Base-by-base conservation (phyloP, 2,113 vertebrate species). In the Eupsittula cactorum region DNA sequence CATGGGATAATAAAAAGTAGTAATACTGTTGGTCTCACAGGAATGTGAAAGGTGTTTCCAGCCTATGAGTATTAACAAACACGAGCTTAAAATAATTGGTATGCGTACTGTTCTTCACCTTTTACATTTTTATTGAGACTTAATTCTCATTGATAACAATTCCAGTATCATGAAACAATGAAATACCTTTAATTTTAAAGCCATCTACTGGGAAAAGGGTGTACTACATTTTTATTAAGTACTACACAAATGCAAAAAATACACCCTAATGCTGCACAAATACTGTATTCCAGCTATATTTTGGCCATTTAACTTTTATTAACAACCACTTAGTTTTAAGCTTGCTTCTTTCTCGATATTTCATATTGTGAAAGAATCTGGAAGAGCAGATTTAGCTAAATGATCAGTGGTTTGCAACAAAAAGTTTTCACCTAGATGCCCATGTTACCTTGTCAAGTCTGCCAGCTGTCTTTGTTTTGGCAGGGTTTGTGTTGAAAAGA, bases 141-240 rank as follows among this genome's bases (percentile, higher is more conserved):
- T 90, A 68, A 69, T 82, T 93, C 49, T 74, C 21, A 69, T 31
- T 73, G 35, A 79, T 93, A 94, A 67, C 35, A 88, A 93, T 64
- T 94, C 80, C 57, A 44, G 31, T 83, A 79, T 35, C 46, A 65
- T 53, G 63, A 90, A 91, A 88, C 13, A 86, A 94, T 83, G 10
- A 88, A 91, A 90, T 84, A 92, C 24, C 35, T 95, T 96, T 93
- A 87, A 92, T 87, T 64, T 86, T 81, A 82, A 92, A 96, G 50
- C 64, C 42, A 95, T n/a, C 46, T 90, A 95, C 67, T 78, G 90
- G 76, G 62, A 89, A 97, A 97, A 96, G 27, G 75, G 13, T 70
- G 5, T 52, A 87, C 69, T 87, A 27, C 67, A 90, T 87, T 88
- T 93, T 92, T 85, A 70, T 65, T 29, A 91, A 88, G 33, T 70